These are phyloP conservation scores for Heliconius eleuchia DNA, from an alignment of 1,140 invertebrate species.

Conservation along the genomic window DNA sequence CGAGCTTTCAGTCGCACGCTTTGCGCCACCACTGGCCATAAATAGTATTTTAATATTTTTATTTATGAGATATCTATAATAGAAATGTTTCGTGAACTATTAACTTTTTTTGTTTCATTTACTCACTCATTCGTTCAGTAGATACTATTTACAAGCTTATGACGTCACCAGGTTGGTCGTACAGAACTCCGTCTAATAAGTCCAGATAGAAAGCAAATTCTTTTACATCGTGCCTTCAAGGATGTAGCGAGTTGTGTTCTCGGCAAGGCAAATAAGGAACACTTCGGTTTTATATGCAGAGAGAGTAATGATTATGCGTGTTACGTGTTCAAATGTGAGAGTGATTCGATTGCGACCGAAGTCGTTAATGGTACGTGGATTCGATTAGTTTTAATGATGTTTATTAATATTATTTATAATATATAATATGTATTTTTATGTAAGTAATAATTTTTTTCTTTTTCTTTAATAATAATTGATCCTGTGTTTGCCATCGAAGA, in stretches of 20 bases:
- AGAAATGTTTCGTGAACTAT: no score
- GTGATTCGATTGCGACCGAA: conserved; percentile 89
- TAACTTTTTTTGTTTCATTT: neutral
- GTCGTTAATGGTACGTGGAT: conserved; percentile 85
- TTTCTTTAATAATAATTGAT: no score
- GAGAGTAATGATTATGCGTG: conserved; percentile 90
- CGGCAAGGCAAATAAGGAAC: conserved; percentile 89
- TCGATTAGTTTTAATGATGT: neutral
- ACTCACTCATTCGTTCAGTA: neutral
- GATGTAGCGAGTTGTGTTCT: conserved; percentile 95
- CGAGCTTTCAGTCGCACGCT: no score
- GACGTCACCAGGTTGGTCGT: conserved; percentile 87
- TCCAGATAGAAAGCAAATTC: conserved; percentile 93
- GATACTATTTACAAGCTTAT: neutral
- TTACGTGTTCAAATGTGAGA: conserved; percentile 95
- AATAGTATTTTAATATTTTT: no score
- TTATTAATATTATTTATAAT: neutral
- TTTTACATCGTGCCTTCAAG: conserved; percentile 92
- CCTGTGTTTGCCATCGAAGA: no score
- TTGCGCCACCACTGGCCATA: no score
- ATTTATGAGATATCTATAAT: no score
- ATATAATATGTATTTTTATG: no score
- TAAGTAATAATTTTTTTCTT: no score
- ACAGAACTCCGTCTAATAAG: conserved; percentile 94
- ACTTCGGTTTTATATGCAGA: conserved; percentile 96